These are phyloP conservation scores for Acanthacorydalis orientalis DNA, from an alignment of 2,888 invertebrate species.

Conservation along the genomic window DNA sequence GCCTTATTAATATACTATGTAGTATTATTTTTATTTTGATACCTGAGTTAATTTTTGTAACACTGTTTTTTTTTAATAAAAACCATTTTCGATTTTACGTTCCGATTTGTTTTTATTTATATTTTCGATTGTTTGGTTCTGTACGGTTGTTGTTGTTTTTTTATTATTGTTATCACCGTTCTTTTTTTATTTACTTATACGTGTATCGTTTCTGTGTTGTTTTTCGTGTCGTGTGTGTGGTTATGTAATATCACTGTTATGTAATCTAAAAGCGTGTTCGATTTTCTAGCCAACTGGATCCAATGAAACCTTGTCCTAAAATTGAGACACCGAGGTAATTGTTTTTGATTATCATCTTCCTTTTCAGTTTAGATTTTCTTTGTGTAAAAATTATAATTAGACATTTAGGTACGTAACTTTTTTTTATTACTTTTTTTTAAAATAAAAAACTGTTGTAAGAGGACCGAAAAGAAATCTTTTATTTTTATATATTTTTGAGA, in stretches of 20 bases:
- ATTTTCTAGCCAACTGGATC: slow-evolving; percentile 6
- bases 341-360: not conserved
- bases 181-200: not conserved
- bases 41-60: too few species aligned
- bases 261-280: not conserved
- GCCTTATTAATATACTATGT: too few species aligned
- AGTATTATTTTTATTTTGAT: too few species aligned
- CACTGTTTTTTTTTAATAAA: too few species aligned
- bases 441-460: too few species aligned
- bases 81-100: too few species aligned
- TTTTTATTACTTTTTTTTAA: too few species aligned
- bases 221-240: not conserved
- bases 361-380: not conserved
- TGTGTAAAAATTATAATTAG: not conserved
- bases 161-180: not conserved
- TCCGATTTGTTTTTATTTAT: too few species aligned
- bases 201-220: not conserved
- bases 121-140: not conserved
- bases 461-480: too few species aligned
- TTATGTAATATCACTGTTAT: not conserved
- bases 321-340: slow-evolving; percentile 3
- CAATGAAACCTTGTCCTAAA: slow-evolving; percentile 5
- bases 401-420: not conserved
- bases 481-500: too few species aligned
- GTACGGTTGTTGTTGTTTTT: not conserved